Evolutionary conservation across 2,113 vertebrate species (phyloP).

Genomic region (Motacilla tschutschensis): DNA sequence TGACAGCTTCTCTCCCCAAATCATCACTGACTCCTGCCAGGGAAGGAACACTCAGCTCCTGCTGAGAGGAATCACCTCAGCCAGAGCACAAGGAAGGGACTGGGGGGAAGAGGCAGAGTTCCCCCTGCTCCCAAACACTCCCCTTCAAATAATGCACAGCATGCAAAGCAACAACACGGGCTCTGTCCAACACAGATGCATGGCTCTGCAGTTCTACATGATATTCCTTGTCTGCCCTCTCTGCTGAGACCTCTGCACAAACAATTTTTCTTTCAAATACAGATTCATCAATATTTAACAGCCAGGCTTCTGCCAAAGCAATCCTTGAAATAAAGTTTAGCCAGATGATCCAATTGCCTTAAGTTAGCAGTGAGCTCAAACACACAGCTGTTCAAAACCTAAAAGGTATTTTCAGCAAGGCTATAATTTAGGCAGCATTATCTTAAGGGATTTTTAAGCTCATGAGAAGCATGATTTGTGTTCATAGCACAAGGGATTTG

Average conservation of each 20-base stretch:
- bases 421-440: slow-evolving; percentile 14
- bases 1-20: background rate
- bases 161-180: background rate
- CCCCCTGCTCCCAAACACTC: background rate
- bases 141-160: background rate
- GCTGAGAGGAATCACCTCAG: background rate
- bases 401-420: slow-evolving; percentile 7
- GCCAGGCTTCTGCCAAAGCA: slow-evolving; percentile 31
- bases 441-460: slow-evolving; percentile 10
- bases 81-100: background rate
- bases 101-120: background rate
- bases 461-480: background rate
- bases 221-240: background rate
- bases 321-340: slow-evolving; percentile 20
- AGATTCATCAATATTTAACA: slow-evolving; percentile 51
- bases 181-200: slow-evolving; percentile 9
- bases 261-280: slow-evolving; percentile 16
- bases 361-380: slow-evolving; percentile 9
- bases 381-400: slow-evolving; percentile 25
- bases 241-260: slow-evolving; percentile 8
- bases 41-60: background rate
- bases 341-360: slow-evolving; percentile 16
- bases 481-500: background rate
- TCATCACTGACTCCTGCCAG: background rate
- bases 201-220: background rate